These are phyloP conservation scores for Schizopygopsis malacanthus DNA, from an alignment of 2,797 vertebrate species.

Conservation along the genomic window DNA sequence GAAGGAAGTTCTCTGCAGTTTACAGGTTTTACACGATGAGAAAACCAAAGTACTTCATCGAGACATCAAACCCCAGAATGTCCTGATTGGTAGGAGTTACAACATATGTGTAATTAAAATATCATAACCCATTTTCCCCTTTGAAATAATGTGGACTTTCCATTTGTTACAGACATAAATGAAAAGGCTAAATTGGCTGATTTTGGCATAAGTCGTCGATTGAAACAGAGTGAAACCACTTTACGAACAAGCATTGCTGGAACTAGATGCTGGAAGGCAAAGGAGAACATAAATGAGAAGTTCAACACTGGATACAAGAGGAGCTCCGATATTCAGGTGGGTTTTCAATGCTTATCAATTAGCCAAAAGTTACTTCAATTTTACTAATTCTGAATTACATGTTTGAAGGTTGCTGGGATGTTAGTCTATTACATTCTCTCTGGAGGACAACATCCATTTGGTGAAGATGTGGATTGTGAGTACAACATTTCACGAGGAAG, in stretches of 20 bases:
- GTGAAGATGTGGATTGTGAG: constrained; percentile 37
- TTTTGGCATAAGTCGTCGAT: constrained; percentile 72
- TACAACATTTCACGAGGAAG: constrained; percentile 52
- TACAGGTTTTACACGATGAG: constrained; percentile 66
- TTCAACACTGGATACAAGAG: constrained; percentile 61
- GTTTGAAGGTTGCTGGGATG: constrained; percentile 74
- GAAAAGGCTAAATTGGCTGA: constrained; percentile 68
- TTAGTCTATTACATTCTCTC: constrained; percentile 73
- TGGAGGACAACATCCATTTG: constrained; percentile 72
- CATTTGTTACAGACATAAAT: constrained; percentile 57
- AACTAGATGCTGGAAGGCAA: constrained; percentile 74
- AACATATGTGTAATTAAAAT: background rate
- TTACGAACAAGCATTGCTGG: constrained; percentile 61
- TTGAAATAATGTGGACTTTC: background rate
- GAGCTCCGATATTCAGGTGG: constrained; percentile 71
- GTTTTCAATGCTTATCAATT: background rate
- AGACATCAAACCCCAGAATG: constrained; percentile 76
- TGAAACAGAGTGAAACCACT: constrained; percentile 64
- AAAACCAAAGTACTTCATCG: constrained; percentile 67
- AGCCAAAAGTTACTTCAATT: too few relatives aligned
- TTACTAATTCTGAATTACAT: too few relatives aligned
- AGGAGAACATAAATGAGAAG: constrained; percentile 61
- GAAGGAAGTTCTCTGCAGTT: constrained; percentile 32
- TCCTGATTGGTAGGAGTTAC: constrained; percentile 71
- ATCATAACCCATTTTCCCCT: too few relatives aligned